Conservation (phyloP, 2,113 vertebrate species). For the Riparia riparia region DNA sequence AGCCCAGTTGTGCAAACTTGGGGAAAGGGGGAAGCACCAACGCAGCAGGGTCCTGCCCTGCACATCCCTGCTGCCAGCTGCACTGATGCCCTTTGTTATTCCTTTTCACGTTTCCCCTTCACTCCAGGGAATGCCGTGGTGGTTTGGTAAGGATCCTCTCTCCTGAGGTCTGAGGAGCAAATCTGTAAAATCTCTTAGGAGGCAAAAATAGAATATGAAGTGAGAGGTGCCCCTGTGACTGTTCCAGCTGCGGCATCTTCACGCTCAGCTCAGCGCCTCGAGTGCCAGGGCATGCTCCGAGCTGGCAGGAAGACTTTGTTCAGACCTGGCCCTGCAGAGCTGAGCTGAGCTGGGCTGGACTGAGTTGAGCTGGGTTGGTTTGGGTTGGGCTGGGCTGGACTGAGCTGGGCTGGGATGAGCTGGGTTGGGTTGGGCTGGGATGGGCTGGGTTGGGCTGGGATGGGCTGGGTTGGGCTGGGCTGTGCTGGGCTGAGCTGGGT, state of each 20-base stretch:
- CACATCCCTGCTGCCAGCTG: not conserved
- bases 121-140: not conserved
- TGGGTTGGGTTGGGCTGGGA: no score
- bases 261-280: not conserved
- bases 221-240: not conserved
- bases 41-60: not conserved
- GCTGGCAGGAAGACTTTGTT: not conserved
- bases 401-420: not conserved
- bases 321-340: not conserved
- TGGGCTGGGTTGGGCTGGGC: not conserved
- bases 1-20: not conserved
- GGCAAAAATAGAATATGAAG: not conserved
- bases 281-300: not conserved
- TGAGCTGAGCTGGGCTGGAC: not conserved
- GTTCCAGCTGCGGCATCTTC: not conserved
- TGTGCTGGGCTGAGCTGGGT: not conserved
- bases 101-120: not conserved
- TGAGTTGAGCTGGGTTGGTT: not conserved
- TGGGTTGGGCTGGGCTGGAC: not conserved
- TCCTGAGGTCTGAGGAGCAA: not conserved
- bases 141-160: not conserved
- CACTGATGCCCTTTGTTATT: not conserved
- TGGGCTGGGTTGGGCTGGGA: not conserved
- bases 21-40: not conserved
- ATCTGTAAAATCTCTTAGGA: not conserved